Evolutionary conservation across 2,888 invertebrate genomes (phyloP).

Genomic region (Scrobipalpa atriplicella): DNA sequence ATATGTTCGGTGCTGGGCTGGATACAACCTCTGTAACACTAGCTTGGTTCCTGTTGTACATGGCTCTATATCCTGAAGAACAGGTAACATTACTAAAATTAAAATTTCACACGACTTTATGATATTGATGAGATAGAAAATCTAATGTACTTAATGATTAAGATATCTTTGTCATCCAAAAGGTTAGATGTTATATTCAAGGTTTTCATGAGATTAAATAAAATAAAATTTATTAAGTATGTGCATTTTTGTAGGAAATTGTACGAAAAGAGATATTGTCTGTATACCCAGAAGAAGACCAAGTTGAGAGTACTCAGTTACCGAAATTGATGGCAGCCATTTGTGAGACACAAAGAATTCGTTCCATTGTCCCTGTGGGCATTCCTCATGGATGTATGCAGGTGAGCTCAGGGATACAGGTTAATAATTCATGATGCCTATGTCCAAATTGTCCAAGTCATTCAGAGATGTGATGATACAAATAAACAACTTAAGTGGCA

Average conservation of each 20-base stretch:
- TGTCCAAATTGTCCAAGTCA: too few species aligned
- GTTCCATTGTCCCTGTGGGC: slow-evolving; percentile 91
- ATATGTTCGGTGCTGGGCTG: slow-evolving; percentile 93
- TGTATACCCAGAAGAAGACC: slow-evolving; percentile 74
- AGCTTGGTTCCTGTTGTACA: slow-evolving; percentile 91
- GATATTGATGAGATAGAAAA: background rate
- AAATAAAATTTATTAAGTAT: too few species aligned
- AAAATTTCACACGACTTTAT: background rate
- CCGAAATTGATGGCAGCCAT: slow-evolving; percentile 88
- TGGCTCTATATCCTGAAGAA: slow-evolving; percentile 86
- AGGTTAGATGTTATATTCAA: background rate
- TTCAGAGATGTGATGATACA: background rate
- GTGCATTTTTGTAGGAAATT: slow-evolving; percentile 75
- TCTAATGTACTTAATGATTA: too few species aligned
- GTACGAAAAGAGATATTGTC: slow-evolving; percentile 82
- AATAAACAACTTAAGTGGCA: background rate
- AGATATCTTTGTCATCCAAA: background rate
- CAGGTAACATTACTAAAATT: slow-evolving; percentile 71
- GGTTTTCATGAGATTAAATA: background rate
- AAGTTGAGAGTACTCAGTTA: slow-evolving; percentile 81
- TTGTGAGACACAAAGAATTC: slow-evolving; percentile 89
- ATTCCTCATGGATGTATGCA: slow-evolving; percentile 90
- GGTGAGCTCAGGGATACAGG: slow-evolving; percentile 44
- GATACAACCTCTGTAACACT: slow-evolving; percentile 92
- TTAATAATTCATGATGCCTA: background rate